These are phyloP conservation scores for Leptogaster cylindrica DNA, from an alignment of 2,888 invertebrate genomes.

Conservation along the genomic window DNA sequence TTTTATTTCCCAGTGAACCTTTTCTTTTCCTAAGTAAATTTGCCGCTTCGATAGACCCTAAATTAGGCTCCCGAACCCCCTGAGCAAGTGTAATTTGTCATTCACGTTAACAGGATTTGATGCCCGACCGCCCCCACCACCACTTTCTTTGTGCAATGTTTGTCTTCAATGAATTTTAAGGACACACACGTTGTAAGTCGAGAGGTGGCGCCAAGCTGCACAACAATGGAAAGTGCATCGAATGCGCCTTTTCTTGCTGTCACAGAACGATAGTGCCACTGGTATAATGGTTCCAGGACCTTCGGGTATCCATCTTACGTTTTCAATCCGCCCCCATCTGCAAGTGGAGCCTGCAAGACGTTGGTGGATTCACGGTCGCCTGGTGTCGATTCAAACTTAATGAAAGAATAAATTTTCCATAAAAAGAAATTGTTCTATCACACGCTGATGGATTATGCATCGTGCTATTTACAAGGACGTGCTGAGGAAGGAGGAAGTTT, in stretches of 20 bases:
- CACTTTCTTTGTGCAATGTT: neutral
- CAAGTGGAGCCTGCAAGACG: neutral
- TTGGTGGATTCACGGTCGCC: neutral
- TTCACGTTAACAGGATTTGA: constrained; percentile 27
- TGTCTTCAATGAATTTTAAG: constrained; percentile 11
- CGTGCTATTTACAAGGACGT: too few species aligned
- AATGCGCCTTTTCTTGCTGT: neutral
- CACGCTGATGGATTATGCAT: neutral
- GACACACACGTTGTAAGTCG: neutral
- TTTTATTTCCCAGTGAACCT: too few species aligned
- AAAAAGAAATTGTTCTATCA: constrained; percentile 1
- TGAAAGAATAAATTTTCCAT: neutral
- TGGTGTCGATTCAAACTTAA: constrained; percentile 4
- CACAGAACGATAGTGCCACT: neutral
- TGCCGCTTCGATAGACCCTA: neutral
- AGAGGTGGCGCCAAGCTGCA: neutral
- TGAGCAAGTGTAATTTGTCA: constrained; percentile 23
- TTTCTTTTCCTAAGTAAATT: too few species aligned
- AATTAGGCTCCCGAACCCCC: constrained; percentile 22
- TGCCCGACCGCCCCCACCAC: neutral
- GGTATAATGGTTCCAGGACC: neutral
- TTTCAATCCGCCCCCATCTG: neutral
- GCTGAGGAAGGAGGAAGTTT: neutral
- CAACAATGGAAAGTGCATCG: neutral
- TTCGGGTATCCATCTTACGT: neutral